Conservation (phyloP, 1,140 invertebrate genomes). For the Ceratina australensis region DNA sequence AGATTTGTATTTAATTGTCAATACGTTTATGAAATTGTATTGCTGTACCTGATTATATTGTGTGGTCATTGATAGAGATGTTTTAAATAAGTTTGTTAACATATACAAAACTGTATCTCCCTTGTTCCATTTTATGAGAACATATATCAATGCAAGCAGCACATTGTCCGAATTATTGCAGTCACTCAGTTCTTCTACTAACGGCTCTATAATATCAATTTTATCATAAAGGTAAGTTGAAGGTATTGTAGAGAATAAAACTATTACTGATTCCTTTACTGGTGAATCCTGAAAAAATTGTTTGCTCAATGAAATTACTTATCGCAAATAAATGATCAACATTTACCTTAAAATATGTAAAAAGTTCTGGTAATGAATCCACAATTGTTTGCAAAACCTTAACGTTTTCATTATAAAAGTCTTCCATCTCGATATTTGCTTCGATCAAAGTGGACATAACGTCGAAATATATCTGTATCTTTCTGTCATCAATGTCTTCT, state of each 20-base stretch:
- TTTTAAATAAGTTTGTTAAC: conserved; percentile 26
- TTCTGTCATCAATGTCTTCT: conserved; percentile 13
- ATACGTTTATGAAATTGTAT: not conserved
- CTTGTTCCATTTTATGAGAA: conserved; percentile 59
- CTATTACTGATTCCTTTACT: conserved; percentile 50
- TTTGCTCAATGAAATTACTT: not conserved
- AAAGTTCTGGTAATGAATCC: conserved; percentile 29
- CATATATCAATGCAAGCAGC: conserved; percentile 48
- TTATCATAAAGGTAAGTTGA: conserved; percentile 6
- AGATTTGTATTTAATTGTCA: not conserved
- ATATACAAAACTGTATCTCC: conserved; percentile 42
- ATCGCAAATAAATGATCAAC: not conserved
- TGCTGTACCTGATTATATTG: conserved; percentile 5
- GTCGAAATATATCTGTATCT: conserved; percentile 33
- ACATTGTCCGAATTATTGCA: conserved; percentile 31
- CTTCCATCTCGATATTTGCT: not conserved
- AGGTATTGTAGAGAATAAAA: conserved; percentile 62
- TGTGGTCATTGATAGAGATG: conserved; percentile 12
- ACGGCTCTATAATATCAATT: conserved; percentile 16
- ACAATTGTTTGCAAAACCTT: conserved; percentile 5
- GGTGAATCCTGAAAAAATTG: conserved; percentile 45
- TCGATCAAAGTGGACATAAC: conserved; percentile 35
- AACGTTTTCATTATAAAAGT: not conserved
- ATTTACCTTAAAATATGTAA: conserved; percentile 17
- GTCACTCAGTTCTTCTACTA: conserved; percentile 38